phyloP scores from a whole-genome alignment of 2,888 invertebrate genomes.

The Parnassius glacialis region DNA sequence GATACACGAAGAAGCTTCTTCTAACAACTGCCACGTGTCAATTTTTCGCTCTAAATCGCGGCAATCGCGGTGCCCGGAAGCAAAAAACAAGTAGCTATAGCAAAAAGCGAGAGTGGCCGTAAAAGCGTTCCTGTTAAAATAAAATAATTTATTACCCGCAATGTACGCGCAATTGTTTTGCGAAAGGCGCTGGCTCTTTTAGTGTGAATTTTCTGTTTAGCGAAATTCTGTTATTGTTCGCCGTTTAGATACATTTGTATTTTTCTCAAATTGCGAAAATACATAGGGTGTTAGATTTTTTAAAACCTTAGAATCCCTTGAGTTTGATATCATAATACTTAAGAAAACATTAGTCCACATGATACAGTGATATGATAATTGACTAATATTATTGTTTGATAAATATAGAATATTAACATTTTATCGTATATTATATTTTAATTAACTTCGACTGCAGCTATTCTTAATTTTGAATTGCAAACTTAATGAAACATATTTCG shows the following conservation, averaged over 20 bases:
- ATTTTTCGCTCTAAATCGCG: constrained; percentile 48
- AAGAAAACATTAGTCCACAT: no score
- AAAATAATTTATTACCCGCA: constrained; percentile 62
- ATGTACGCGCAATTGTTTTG: constrained; percentile 48
- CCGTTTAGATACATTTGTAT: constrained; percentile 24
- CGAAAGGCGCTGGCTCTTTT: constrained; percentile 36
- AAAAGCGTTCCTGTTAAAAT: constrained; percentile 53
- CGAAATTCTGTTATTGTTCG: constrained; percentile 43
- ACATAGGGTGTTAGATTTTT: constrained; percentile 2
- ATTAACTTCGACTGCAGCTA: no score
- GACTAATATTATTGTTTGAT: no score
- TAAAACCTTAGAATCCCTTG: not conserved
- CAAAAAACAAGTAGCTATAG: constrained; percentile 64
- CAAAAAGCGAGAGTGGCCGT: constrained; percentile 66
- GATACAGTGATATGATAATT: no score
- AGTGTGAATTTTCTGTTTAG: constrained; percentile 47
- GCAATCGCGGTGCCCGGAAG: constrained; percentile 49
- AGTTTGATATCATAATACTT: no score
- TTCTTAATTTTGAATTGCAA: no score
- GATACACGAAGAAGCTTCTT: constrained; percentile 9
- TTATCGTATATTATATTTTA: no score
- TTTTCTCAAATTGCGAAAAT: constrained; percentile 21
- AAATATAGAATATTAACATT: no score
- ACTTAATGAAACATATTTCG: no score
- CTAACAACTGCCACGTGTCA: constrained; percentile 67